A percentile compares a stretch with the other conserved stretches of the same genome.
These are phyloP conservation scores for Phrynocephalus forsythii DNA, from an alignment of 2,797 vertebrate species.

Conservation along the genomic window DNA sequence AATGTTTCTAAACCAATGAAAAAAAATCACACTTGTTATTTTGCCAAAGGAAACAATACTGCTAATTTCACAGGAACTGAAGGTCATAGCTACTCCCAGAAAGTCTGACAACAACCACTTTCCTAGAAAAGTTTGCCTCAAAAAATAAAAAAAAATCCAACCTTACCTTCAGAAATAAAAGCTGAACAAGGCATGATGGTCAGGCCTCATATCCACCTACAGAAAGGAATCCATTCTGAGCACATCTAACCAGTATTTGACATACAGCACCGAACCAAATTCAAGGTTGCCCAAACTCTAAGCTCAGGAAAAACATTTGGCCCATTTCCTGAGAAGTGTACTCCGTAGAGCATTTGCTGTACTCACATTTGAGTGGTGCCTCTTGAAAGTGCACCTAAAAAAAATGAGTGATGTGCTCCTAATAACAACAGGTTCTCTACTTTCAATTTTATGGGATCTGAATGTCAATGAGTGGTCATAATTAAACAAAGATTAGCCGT, in stretches of 20 bases:
- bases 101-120: not conserved
- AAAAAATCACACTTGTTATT: constrained; percentile 34
- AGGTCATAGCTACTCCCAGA: not conserved
- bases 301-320: not conserved
- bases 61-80: not conserved
- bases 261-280: not conserved
- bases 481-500: not conserved
- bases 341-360: not conserved
- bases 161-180: constrained; percentile 15
- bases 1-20: constrained; percentile 1
- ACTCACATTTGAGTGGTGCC: not conserved
- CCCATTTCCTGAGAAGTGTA: not conserved
- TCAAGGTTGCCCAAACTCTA: not conserved
- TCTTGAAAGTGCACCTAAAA: not conserved
- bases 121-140: constrained; percentile 17
- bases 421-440: not conserved
- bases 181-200: constrained; percentile 3
- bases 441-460: not conserved
- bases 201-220: constrained; percentile 13
- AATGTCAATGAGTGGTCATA: not conserved
- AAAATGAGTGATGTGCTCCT: not conserved
- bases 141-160: not conserved
- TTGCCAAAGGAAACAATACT: constrained; percentile 37
- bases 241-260: not conserved
- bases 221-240: not conserved